Evolutionary conservation across 2,888 invertebrate species (phyloP), one percentile per base, ranked within the genome.

Genomic region (Hyposoter dolosus): DNA sequence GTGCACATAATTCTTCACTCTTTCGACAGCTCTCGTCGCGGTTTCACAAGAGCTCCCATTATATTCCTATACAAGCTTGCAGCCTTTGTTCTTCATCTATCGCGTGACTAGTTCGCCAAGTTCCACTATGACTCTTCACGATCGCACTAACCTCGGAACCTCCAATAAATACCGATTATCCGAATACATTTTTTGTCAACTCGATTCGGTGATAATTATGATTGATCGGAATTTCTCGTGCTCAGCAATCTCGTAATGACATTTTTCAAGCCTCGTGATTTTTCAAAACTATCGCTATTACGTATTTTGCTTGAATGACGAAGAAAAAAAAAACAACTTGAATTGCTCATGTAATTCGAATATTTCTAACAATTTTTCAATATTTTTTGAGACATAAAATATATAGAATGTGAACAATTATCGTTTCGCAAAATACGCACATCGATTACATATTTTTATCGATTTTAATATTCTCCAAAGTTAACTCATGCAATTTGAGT

Each of bases 41-140:
- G 47, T 82, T 82, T 85, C 82, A 74, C 82, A 82, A 82, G 84
- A 85, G 68, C 60, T 78, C 76, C 72, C 66, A 85, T 85, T 85
- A 82, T 85, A 28, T 60, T 53, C 17, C 65, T 17, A 50, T 72
- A 43, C 81, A 82, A 66, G n/a, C 68, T 71, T 32, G 43, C 68
- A 60, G 77, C 68, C 77, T 85, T 82, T 82, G 82, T 78, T 74
- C 60, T n/a, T 60, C 68, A 15, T 50, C 32, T 35, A 78, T 85
- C 82, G 82, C 84, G 82, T 82, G 77, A 78, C 82, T 74, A 56
- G 72, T 50, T 71, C 43, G 45, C 28, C 50, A 43, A 53, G 23
- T 56, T 35, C 40, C 5, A 9, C 75, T 28, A n/a, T n/a, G 63
- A 9, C 40, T 60, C 23, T 60, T 75, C 10, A 43, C 45, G 75